Evolutionary conservation across 2,888 invertebrate species (phyloP), one percentile per base, ranked within the genome.

Genomic region (Campoplex capitator): DNA sequence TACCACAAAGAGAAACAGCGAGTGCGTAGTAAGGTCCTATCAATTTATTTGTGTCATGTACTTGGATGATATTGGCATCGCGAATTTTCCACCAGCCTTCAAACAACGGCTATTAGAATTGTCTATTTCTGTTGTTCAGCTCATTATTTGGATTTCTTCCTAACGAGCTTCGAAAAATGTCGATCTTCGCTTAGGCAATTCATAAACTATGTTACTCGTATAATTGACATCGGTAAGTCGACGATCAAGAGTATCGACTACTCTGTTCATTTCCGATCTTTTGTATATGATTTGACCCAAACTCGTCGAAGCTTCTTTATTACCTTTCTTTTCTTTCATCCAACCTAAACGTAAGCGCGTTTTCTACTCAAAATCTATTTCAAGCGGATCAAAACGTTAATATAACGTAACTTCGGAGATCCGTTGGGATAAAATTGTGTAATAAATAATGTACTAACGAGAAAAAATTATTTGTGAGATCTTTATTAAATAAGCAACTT

Each of bases 141-240:
- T 62, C 38, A 23, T 38, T 65, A n/a, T 28, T 45, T 32, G n/a
- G 23, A 51, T 9, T n/a, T 76, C 51, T 42, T 77, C 48, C 58
- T 81, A 42, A 78, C 74, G 48, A 78, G 73, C 65, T 81, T 54
- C 76, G 48, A 18, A 38, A 81, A 78, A 70, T 78, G 77, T 78
- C 81, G 84, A 87, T 82, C 82, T 87, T 75, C 74, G 32, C 81
- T 84, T 84, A 84, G 87, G 62, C 74, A 78, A 84, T 87, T 84
- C 70, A 84, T 71, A 51, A 65, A 78, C 68, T 48, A 54, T 68
- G 68, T 68, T 68, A 35, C 23, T 78, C 23, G 35, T 35, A 38
- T 9, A 54, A 78, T 67, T 78, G 9, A 23, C 9, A 56, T 35
- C 48, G 77, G n/a, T 51, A 77, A 28, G 23, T 13, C 16, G 13